Conservation (phyloP, 2,888 invertebrate genomes). For the Augiades crinisus region DNA sequence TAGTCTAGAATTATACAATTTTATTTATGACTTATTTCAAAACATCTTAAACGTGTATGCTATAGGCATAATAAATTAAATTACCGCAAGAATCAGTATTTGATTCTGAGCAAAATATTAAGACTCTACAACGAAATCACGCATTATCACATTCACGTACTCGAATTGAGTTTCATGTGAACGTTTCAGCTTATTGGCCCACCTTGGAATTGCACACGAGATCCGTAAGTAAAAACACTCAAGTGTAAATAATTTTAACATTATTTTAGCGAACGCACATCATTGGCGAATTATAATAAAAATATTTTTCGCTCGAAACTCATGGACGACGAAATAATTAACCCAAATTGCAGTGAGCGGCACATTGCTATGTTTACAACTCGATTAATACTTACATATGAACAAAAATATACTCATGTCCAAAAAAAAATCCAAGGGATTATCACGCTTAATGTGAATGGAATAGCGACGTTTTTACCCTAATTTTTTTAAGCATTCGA, state of each 20-base stretch:
- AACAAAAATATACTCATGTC: background rate
- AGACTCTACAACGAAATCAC: constrained; percentile 12
- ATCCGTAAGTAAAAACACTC: constrained; percentile 11
- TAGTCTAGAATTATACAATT: no score
- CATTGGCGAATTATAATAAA: constrained; percentile 27
- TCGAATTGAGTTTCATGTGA: constrained; percentile 4
- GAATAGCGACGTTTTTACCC: background rate
- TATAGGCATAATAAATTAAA: no score
- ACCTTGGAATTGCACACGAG: constrained; percentile 12
- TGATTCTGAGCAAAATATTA: no score
- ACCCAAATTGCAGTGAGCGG: constrained; percentile 39
- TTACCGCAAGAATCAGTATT: no score
- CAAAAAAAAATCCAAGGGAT: background rate
- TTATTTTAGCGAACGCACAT: constrained; percentile 9
- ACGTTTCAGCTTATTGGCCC: constrained; percentile 6
- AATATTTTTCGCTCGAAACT: constrained; percentile 29
- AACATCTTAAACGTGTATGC: no score
- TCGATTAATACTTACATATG: constrained; percentile 27
- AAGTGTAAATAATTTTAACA: constrained; percentile 2
- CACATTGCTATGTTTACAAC: constrained; percentile 26
- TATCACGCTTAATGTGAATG: background rate
- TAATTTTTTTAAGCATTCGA: no score
- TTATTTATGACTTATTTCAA: no score
- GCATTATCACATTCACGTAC: constrained; percentile 3
- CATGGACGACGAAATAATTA: constrained; percentile 38